Conservation (phyloP, 2,797 vertebrate species). For the Diceros bicornis region DNA sequence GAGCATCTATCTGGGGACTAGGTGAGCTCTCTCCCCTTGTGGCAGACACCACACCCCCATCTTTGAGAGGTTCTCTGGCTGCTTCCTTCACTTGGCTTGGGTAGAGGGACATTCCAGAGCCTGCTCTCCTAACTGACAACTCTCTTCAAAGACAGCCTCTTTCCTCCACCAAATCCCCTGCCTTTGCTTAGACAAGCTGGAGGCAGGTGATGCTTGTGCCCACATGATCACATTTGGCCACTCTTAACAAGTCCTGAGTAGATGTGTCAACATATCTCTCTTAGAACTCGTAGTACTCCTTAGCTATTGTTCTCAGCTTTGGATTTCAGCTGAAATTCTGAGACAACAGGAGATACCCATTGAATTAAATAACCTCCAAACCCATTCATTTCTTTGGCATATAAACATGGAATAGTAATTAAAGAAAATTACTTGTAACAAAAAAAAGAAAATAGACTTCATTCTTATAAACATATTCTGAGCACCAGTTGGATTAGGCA, state of each 20-base stretch:
- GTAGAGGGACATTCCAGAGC: background rate
- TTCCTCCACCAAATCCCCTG: background rate
- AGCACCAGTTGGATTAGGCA: background rate
- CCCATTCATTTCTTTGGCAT: background rate
- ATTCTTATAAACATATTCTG: background rate
- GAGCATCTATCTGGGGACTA: background rate
- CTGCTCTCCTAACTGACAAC: background rate
- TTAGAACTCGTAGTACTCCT: background rate
- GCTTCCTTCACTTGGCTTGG: background rate
- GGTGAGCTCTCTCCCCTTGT: background rate
- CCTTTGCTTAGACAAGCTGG: background rate
- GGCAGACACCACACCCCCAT: background rate
- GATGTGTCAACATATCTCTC: background rate
- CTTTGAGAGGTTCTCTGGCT: background rate
- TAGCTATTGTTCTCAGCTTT: background rate
- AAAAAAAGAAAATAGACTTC: background rate
- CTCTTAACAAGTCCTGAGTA: background rate
- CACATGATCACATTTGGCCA: background rate
- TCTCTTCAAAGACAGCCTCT: background rate
- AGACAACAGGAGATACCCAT: background rate
- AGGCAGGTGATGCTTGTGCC: background rate
- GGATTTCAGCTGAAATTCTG: conserved; percentile 11
- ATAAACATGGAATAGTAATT: background rate
- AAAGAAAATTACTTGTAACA: conserved; percentile 9
- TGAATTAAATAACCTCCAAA: background rate